Evolutionary conservation across 2,797 vertebrate species (phyloP).

Genomic region (Trichosurus vulpecula): DNA sequence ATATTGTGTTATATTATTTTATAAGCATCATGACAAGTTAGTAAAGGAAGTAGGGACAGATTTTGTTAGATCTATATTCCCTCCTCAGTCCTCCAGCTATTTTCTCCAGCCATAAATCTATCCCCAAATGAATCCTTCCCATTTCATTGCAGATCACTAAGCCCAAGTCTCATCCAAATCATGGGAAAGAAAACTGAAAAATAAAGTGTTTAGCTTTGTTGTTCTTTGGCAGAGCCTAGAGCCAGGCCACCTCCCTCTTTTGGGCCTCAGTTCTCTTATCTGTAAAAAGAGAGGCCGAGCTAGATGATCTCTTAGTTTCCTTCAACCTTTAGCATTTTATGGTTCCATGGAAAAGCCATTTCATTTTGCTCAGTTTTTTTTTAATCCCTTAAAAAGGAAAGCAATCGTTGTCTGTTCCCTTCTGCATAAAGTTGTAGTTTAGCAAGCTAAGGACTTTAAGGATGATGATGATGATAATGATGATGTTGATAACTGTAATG

Average conservation of each 20-base stretch:
- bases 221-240: background rate
- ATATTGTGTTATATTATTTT: background rate
- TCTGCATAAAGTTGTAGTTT: background rate
- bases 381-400: background rate
- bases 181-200: background rate
- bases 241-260: background rate
- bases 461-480: background rate
- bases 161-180: background rate
- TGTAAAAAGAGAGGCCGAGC: background rate
- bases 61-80: background rate
- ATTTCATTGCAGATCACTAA: background rate
- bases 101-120: background rate
- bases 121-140: background rate
- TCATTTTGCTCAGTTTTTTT: background rate
- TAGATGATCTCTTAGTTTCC: background rate
- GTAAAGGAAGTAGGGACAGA: background rate
- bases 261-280: background rate
- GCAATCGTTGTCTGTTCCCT: background rate
- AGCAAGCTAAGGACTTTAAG: background rate
- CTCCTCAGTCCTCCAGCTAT: background rate
- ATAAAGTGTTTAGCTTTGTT: background rate
- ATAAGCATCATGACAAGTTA: background rate
- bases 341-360: background rate
- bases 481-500: background rate
- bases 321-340: background rate